Evolutionary conservation across 2,797 vertebrate species (phyloP).

Genomic region (Hapalemur alaotrensis): DNA sequence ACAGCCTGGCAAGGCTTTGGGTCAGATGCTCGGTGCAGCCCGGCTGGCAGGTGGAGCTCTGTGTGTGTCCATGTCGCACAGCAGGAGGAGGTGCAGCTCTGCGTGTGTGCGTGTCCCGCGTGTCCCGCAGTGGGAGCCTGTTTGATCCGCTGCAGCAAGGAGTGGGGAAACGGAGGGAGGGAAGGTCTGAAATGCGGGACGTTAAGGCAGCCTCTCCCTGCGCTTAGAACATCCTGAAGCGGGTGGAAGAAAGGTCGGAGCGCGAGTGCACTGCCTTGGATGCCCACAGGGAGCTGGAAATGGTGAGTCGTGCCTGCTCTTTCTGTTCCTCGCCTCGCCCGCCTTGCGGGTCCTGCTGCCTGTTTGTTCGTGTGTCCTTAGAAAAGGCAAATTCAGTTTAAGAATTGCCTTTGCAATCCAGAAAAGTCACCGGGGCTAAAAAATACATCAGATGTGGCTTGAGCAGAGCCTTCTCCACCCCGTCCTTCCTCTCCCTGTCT

Average conservation of each 20-base stretch:
- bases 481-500: rapidly evolving
- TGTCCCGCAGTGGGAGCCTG: too few relatives aligned
- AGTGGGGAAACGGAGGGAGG: not conserved
- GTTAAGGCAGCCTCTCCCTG: not conserved
- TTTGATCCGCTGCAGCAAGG: too few relatives aligned
- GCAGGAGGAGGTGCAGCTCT: too few relatives aligned
- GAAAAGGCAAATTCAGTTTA: not conserved
- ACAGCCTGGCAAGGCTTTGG: not conserved
- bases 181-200: rapidly evolving
- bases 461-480: not conserved
- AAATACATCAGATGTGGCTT: rapidly evolving
- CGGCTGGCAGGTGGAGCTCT: too few relatives aligned
- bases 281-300: constrained; percentile 93
- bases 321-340: rapidly evolving
- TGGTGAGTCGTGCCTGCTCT: constrained; percentile 83
- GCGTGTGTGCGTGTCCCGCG: rapidly evolving
- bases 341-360: not conserved
- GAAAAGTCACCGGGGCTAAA: not conserved
- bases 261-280: constrained; percentile 91
- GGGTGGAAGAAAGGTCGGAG: constrained; percentile 93
- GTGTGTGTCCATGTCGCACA: too few relatives aligned
- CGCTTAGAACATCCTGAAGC: constrained; percentile 95
- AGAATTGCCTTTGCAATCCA: not conserved
- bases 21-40: not conserved
- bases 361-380: rapidly evolving